Conservation (phyloP, 2,113 vertebrate species). For the Charadrius vociferus region DNA sequence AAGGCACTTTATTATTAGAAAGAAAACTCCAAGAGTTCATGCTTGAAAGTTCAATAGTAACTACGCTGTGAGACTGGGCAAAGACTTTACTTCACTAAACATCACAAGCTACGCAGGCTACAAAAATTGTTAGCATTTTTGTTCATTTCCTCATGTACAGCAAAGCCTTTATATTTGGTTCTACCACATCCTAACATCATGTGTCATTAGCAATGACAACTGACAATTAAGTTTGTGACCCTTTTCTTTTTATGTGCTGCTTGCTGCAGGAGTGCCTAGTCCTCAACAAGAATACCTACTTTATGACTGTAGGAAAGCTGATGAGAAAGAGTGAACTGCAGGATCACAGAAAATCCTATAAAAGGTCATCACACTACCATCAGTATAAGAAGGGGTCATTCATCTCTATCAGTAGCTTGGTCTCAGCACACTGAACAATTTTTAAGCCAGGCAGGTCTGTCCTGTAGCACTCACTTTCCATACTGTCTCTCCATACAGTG, state of each 20-base stretch:
- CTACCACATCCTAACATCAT: conserved; percentile 15
- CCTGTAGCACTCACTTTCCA: background rate
- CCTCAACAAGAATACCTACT: background rate
- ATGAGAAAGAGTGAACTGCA: background rate
- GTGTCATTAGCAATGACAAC: conserved; percentile 23
- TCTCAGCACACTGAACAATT: background rate
- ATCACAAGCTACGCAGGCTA: background rate
- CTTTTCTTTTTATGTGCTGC: conserved; percentile 23
- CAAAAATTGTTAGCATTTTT: background rate
- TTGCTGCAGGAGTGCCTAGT: background rate
- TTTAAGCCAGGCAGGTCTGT: background rate
- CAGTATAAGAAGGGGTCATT: background rate
- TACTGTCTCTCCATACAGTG: background rate
- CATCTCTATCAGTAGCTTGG: background rate
- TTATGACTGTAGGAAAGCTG: background rate
- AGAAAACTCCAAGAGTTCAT: background rate
- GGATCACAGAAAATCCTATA: background rate
- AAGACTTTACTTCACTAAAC: background rate
- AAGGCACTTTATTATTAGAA: background rate
- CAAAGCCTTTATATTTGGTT: background rate
- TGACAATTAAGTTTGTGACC: background rate
- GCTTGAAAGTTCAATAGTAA: background rate
- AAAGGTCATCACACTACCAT: background rate
- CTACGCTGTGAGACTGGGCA: background rate
- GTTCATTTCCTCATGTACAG: background rate